These are phyloP conservation scores for Clitarchus hookeri DNA, from an alignment of 2,888 invertebrate species.

Conservation along the genomic window DNA sequence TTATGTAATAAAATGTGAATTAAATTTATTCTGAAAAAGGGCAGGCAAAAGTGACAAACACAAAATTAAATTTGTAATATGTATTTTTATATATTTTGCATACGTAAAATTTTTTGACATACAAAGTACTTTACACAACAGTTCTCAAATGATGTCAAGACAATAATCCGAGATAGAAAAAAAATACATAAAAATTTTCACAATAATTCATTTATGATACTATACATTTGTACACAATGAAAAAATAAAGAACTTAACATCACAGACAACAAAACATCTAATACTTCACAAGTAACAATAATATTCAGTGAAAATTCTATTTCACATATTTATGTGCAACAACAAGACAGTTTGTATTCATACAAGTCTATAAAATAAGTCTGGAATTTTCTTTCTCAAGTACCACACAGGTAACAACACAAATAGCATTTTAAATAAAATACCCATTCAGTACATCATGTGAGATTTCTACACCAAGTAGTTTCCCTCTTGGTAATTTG, in stretches of 20 bases:
- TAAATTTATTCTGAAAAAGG: too few relatives aligned
- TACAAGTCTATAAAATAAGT: not conserved
- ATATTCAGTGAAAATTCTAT: conserved; percentile 17
- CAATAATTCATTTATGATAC: conserved; percentile 30
- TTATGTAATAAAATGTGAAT: too few relatives aligned
- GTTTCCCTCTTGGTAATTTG: not conserved
- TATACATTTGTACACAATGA: conserved; percentile 39
- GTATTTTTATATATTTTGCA: conserved; percentile 1
- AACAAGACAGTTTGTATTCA: not conserved
- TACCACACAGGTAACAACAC: not conserved
- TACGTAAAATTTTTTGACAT: conserved; percentile 1
- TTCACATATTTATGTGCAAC: conserved; percentile 5
- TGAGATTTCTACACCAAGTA: not conserved
- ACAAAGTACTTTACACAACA: conserved; percentile 10
- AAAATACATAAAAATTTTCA: not conserved
- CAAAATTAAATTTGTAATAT: not conserved
- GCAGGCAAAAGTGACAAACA: not conserved
- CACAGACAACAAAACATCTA: conserved; percentile 40
- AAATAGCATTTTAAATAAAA: conserved; percentile 6
- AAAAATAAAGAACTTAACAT: conserved; percentile 38
- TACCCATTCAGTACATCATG: not conserved
- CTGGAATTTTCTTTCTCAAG: not conserved
- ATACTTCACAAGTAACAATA: conserved; percentile 33
- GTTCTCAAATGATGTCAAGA: conserved; percentile 17
- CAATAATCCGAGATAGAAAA: not conserved